Base-by-base conservation (phyloP, 1,140 invertebrate species). In the Acyrthosiphon pisum region DNA sequence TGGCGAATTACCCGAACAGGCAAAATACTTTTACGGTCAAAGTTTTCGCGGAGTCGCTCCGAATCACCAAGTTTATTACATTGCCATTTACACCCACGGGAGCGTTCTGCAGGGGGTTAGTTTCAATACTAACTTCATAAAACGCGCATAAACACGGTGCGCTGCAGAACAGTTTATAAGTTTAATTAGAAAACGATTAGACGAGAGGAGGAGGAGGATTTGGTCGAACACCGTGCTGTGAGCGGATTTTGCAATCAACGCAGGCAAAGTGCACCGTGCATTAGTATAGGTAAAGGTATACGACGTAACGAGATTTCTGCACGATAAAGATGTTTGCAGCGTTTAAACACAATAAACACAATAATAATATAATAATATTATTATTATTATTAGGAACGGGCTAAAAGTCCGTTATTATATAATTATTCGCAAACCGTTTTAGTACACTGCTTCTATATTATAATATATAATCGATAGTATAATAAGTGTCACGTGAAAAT, bases 81-180 rank as follows among this genome's bases (percentile, higher is more conserved):
- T 41, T 90, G 88, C 37, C 88, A 90, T 90, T 90, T 90, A 56
- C 88, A 90, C 88, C 48, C 88, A 90, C 35, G 88, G 53, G 88
- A 48, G 35, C 35, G 44, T 90, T 83, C 7, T 53, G 60, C 88
- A 90, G 60, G 48, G 88, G 86, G 86, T 88, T 88, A 46, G 46
- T 88, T 88, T 88, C 86, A 88, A 88, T 88, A 88, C 44, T 90
- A 90, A 90, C 88, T 90, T 53, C 48, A 60, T 90, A 90, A 90
- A 90, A 90, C 88, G 22, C 88, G n/a, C 88, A 90, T 90, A 60
- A 90, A 90, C 48, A 90, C 26, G 37, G 30, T 22, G 41, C 14
- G 23, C 11, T 44, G 18, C 53, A 44, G 37, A 46, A 90, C 89
- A 68, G 89, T 68, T 90, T 56, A 56, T 90, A 88, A 60, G 46